phyloP scores from a whole-genome alignment of 2,888 invertebrate genomes.

The Cistogaster globosa region DNA sequence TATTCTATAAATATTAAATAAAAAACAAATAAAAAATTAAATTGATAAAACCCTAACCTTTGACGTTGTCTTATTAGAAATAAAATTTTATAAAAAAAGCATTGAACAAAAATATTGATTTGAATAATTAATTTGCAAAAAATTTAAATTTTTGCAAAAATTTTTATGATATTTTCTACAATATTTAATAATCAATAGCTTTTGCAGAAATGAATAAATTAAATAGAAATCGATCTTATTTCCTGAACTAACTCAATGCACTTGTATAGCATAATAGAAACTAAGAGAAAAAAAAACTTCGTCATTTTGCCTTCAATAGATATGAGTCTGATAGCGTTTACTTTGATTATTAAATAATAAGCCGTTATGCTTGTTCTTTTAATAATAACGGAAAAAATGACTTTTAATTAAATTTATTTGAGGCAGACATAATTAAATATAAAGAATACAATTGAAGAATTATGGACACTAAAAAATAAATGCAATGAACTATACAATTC shows the following conservation, averaged over 20 bases:
- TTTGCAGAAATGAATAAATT: constrained; percentile 13
- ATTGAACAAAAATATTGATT: constrained; percentile 10
- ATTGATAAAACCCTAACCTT: constrained; percentile 54
- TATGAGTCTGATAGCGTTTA: no score
- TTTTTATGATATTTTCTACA: constrained; percentile 17
- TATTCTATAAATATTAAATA: not conserved
- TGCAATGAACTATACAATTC: no score
- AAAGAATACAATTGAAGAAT: not conserved
- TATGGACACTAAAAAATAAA: no score
- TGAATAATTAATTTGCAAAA: constrained; percentile 35
- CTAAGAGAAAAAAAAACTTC: constrained; percentile 15
- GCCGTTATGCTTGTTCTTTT: not conserved
- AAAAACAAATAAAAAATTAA: not conserved
- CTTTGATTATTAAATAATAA: not conserved
- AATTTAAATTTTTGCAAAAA: constrained; percentile 39
- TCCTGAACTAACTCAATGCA: not conserved
- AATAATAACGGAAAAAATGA: constrained; percentile 32
- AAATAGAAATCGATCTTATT: constrained; percentile 2
- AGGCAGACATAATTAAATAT: constrained; percentile 46
- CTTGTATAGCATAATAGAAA: constrained; percentile 2
- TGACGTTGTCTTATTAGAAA: constrained; percentile 26
- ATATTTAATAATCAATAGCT: not conserved
- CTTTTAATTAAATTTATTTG: constrained; percentile 35
- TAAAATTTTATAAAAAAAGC: constrained; percentile 37
- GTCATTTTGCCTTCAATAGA: constrained; percentile 37